Base-by-base conservation (phyloP, 2,888 invertebrate species). In the Atherix ibis region DNA sequence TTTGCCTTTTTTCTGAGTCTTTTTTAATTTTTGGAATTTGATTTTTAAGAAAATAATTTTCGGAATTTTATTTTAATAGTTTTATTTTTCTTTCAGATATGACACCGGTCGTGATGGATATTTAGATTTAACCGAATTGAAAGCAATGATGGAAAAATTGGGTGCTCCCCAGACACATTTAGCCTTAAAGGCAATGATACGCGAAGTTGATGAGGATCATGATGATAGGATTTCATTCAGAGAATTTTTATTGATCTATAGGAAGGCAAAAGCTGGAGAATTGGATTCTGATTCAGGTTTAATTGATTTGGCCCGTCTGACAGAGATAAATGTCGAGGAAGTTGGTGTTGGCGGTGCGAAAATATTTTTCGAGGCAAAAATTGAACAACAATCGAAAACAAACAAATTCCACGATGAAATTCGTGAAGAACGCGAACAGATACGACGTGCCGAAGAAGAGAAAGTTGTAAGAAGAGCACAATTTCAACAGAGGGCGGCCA, bases 141-240 rank as follows among this genome's bases (percentile, higher is more conserved):
- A 95, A 60, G 67, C 80, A 17, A 92, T 94, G 91, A 94, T 94
- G 94, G 95, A 95, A 62, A 79, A 85, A 40, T 64, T 95, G 36
- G 89, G 87, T 8, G 91, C 87, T 2, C 94, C 95, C 10, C 95
- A 95, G 63, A 95, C 95, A 0, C 94, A 95, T 62, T 67, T 95
- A 34, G 87, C 87, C 0, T 69, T 95, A 17, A 95, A 95, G 58
- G 79, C 77, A 24, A 94, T 95, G 91, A 95, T 95, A 50, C 72
- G 80, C 40, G 87, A 87, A 59, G 83, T 87, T 4, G 87, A 87
- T 53, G 87, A 85, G 54, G 87, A 88, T 52, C 69, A 72, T 25
- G 87, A 88, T 57, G 77, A 75, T 41, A 76, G 75, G 53, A 84
- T 95, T 48, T 88, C 84, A 48, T 94, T 94, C 60, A 73, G 92